phyloP scores from a whole-genome alignment of 1,140 invertebrate species.

The Drosophila repletoides region DNA sequence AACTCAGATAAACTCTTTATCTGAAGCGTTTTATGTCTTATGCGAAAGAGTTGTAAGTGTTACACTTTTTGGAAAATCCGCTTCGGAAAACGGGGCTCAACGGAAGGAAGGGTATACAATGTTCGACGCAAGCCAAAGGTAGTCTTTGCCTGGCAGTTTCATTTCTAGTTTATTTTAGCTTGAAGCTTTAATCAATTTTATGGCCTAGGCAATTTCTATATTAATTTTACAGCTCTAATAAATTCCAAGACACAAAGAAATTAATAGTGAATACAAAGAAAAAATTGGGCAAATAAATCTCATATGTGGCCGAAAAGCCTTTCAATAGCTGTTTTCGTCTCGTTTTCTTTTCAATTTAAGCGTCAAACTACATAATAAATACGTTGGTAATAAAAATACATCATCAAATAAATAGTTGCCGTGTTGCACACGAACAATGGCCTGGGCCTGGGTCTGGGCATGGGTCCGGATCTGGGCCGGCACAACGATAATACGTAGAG shows the following conservation, averaged over 20 bases:
- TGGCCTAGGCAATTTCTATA: too few relatives aligned
- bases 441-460: too few relatives aligned
- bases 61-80: too few relatives aligned
- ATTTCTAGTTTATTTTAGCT: too few relatives aligned
- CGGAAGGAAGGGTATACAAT: too few relatives aligned
- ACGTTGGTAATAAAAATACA: constrained; percentile 72
- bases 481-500: constrained; percentile 24
- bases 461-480: too few relatives aligned
- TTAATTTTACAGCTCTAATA: not conserved
- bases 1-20: too few relatives aligned
- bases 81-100: too few relatives aligned
- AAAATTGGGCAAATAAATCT: constrained; percentile 35
- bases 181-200: not conserved
- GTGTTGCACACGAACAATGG: constrained; percentile 53
- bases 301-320: constrained; percentile 29
- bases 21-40: too few relatives aligned
- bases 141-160: too few relatives aligned
- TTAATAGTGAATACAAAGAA: constrained; percentile 28
- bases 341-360: constrained; percentile 50
- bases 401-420: constrained; percentile 77
- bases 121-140: too few relatives aligned
- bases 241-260: constrained; percentile 4
- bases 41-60: too few relatives aligned
- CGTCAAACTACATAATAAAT: constrained; percentile 64
- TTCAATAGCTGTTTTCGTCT: constrained; percentile 53